A percentile compares a stretch with the other conserved stretches of the same genome.
Conservation (phyloP, 2,797 vertebrate species). For the Gymnoscopelus braueri region DNA sequence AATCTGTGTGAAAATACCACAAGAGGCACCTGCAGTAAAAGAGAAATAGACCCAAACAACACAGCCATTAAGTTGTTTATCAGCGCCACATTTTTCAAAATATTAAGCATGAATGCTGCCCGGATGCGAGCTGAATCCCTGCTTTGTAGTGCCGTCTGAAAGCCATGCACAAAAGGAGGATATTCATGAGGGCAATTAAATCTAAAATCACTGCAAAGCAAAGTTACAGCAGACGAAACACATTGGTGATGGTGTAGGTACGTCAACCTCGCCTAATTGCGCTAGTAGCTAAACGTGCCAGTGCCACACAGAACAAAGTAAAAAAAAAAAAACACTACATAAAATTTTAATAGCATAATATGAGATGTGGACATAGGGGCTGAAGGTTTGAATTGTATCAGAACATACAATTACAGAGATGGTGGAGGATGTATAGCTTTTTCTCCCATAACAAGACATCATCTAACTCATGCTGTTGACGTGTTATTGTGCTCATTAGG, state of each 20-base stretch:
- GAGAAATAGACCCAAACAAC: slow-evolving; percentile 3
- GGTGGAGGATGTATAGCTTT: slow-evolving; percentile 36
- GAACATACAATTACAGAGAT: slow-evolving; percentile 56
- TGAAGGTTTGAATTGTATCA: slow-evolving; percentile 34
- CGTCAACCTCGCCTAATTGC: slow-evolving; percentile 31
- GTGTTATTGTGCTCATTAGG: slow-evolving; percentile 57
- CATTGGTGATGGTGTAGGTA: slow-evolving; percentile 3
- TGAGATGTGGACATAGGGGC: slow-evolving; percentile 19
- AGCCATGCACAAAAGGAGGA: neutral
- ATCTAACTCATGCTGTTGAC: slow-evolving; percentile 48
- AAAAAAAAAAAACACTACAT: slow-evolving; percentile 1
- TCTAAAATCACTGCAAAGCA: slow-evolving; percentile 3
- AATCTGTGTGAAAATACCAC: neutral
- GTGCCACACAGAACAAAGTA: slow-evolving; percentile 16
- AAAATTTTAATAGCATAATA: slow-evolving; percentile 20
- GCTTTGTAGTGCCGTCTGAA: slow-evolving; percentile 4
- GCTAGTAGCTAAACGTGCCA: slow-evolving; percentile 34
- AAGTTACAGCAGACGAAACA: slow-evolving; percentile 28
- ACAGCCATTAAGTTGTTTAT: slow-evolving; percentile 11
- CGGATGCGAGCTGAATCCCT: neutral
- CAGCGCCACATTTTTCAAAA: neutral
- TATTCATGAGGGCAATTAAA: slow-evolving; percentile 26
- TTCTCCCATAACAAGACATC: slow-evolving; percentile 56
- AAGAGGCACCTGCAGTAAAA: neutral
- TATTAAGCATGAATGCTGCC: neutral